These are phyloP conservation scores for Garra rufa DNA, from an alignment of 2,113 vertebrate genomes.

Conservation along the genomic window DNA sequence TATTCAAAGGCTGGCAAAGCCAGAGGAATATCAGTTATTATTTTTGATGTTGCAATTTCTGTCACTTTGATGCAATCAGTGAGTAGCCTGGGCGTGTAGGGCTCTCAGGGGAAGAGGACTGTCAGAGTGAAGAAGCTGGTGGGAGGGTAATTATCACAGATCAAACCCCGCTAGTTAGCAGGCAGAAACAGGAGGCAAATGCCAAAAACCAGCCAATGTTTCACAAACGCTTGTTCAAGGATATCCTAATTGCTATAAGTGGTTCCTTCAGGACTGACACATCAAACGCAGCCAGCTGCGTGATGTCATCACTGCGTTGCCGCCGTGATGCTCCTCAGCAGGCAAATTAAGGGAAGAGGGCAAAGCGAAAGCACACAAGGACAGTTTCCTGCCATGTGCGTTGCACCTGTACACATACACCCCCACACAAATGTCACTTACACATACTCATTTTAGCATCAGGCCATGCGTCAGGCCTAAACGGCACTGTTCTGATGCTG, in stretches of 20 bases:
- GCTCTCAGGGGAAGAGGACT: slow-evolving; percentile 82
- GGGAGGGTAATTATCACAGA: slow-evolving; percentile 94
- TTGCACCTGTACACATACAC: slow-evolving; percentile 53
- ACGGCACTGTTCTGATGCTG: background rate
- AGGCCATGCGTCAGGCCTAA: background rate
- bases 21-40: slow-evolving; percentile 84
- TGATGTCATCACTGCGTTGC: slow-evolving; percentile 84
- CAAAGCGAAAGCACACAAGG: slow-evolving; percentile 66
- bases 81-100: slow-evolving; percentile 78
- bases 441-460: slow-evolving; percentile 22
- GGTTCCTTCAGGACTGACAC: slow-evolving; percentile 90
- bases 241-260: slow-evolving; percentile 99
- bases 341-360: slow-evolving; percentile 76
- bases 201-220: slow-evolving; percentile 89
- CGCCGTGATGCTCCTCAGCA: slow-evolving; percentile 68
- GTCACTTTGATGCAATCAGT: slow-evolving; percentile 83
- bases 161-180: slow-evolving; percentile 88
- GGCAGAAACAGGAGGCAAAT: slow-evolving; percentile 86
- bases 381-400: slow-evolving; percentile 66
- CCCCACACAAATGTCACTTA: slow-evolving; percentile 38
- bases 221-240: slow-evolving; percentile 98
- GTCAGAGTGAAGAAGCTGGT: slow-evolving; percentile 86
- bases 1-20: slow-evolving; percentile 79
- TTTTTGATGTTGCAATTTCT: slow-evolving; percentile 89
- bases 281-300: slow-evolving; percentile 87